Percentiles rank a stretch among this genome's conserved stretches.
These are phyloP conservation scores for Haliclona indistincta DNA, from an alignment of 37 sponge, comb jelly and placozoan genomes.

Conservation along the genomic window DNA sequence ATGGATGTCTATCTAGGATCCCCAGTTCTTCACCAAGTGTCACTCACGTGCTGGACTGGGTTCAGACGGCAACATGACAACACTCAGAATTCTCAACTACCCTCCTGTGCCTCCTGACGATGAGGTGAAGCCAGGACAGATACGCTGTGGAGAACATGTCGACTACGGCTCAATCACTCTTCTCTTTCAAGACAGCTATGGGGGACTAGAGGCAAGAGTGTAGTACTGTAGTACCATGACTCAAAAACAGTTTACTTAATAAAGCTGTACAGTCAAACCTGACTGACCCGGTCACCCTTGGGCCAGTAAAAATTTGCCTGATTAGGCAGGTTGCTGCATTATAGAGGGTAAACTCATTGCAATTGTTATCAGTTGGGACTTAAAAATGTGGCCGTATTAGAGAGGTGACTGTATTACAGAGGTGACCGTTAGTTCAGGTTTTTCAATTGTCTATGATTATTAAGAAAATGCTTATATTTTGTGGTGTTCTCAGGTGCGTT, in stretches of 20 bases:
- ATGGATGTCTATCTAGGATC: slow-evolving; percentile 60
- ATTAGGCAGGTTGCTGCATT: too few species aligned
- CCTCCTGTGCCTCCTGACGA: slow-evolving; percentile 40
- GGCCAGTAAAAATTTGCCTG: too few species aligned
- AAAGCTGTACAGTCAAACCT: too few species aligned
- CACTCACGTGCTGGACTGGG: slow-evolving; percentile 32
- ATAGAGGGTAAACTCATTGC: too few species aligned
- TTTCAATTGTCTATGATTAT: too few species aligned
- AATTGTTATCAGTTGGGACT: too few species aligned
- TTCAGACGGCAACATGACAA: slow-evolving; percentile 18
- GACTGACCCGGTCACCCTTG: too few species aligned
- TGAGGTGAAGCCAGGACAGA: slow-evolving; percentile 56
- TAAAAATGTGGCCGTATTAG: too few species aligned
- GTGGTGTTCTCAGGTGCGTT: slow-evolving; percentile 33
- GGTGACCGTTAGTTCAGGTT: too few species aligned
- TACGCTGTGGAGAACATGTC: slow-evolving; percentile 79
- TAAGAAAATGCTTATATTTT: neutral
- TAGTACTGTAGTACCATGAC: too few species aligned
- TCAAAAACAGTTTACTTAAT: too few species aligned
- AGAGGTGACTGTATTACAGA: too few species aligned
- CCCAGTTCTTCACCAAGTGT: slow-evolving; percentile 46
- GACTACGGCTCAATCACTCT: slow-evolving; percentile 80
- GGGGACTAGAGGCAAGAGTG: slow-evolving; percentile 76
- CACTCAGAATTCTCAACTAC: slow-evolving; percentile 60
- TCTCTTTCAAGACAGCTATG: slow-evolving; percentile 67